Evolutionary conservation across 2,888 invertebrate species (phyloP).

Genomic region (Steinernema carpocapsae): DNA sequence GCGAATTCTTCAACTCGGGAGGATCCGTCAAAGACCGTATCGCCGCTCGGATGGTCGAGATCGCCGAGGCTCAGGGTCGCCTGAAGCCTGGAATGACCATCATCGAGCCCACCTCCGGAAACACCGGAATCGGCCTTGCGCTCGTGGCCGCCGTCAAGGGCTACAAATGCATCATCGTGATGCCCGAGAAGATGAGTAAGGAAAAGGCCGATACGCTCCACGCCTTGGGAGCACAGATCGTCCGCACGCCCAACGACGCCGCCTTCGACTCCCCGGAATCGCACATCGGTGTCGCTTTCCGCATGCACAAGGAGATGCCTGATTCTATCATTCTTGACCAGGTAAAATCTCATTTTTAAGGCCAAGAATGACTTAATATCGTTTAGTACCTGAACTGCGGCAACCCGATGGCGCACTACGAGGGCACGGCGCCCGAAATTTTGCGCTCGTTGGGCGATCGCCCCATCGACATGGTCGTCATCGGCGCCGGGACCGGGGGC

Average conservation of each 20-base stretch:
- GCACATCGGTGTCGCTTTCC: slow-evolving; percentile 83
- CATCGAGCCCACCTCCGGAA: slow-evolving; percentile 91
- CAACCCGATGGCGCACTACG: slow-evolving; percentile 96
- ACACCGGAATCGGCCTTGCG: slow-evolving; percentile 86
- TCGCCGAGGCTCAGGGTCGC: slow-evolving; percentile 85
- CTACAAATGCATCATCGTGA: slow-evolving; percentile 92
- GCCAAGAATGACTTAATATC: too few species aligned
- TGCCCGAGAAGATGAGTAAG: slow-evolving; percentile 99
- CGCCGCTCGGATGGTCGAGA: slow-evolving; percentile 88
- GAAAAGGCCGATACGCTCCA: slow-evolving; percentile 87
- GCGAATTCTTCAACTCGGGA: slow-evolving; percentile 95
- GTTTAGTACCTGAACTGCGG: slow-evolving; percentile 83
- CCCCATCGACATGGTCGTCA: slow-evolving; percentile 86
- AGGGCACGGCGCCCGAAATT: slow-evolving; percentile 92
- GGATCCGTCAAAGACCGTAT: slow-evolving; percentile 96
- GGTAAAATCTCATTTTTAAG: slow-evolving; percentile 75
- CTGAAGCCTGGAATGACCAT: slow-evolving; percentile 86
- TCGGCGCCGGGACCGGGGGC: slow-evolving; percentile 89
- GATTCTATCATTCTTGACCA: slow-evolving; percentile 92
- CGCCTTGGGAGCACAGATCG: slow-evolving; percentile 90
- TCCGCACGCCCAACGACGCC: slow-evolving; percentile 91
- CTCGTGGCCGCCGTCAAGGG: slow-evolving; percentile 83
- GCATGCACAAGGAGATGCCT: slow-evolving; percentile 81
- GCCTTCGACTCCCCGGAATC: slow-evolving; percentile 82
- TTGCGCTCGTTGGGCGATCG: slow-evolving; percentile 80